Base-by-base conservation (phyloP, 2,888 invertebrate species). In the Tachina grossa region DNA sequence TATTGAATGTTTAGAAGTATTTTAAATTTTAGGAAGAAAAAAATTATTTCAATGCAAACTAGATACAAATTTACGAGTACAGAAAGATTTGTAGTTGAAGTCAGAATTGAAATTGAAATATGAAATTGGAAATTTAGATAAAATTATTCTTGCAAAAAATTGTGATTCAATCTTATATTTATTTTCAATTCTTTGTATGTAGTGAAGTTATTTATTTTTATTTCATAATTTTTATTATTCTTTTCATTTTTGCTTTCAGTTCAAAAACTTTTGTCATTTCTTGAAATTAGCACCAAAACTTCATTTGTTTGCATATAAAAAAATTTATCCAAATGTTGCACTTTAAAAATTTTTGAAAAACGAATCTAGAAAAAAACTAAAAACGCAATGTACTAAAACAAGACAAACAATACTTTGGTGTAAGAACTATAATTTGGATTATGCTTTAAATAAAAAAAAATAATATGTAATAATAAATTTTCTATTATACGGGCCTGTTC, bases 371-470 rank as follows among this genome's bases (percentile, higher is more conserved):
- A 55, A 57, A 68, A 39, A 14, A 43, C n/a, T 53, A 71, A 65
- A 57, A 66, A 51, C 3, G 45, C 77, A 49, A 19, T 65, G 49
- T 63, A 63, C 41, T 55, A 57, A 74, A 79, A 79, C 53, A 75
- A 79, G 83, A 75, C 39, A 83, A 85, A 76, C 59, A 79, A 76
- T 63, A 83, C 81, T 86, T 86, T 78, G 83, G 84, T 81, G 72
- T 78, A 57, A 65, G 63, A 80, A 74, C 69, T 83, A 76, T 39
- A 76, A 83, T 83, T 85, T 80, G 66, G 76, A 72, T 66, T 85
- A 75, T 79, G 65, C 65, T 79, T 76, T 71, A 57, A 59, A 55
- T 49, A n/a, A 66, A 74, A 49, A 75, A 49, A 59, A 57, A 43
- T 39, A 45, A 9, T 61, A 8, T 43, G 16, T 61, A 22, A 63